Evolutionary conservation across 2,888 invertebrate species (phyloP).

Genomic region (Didymodactylos carnosus): DNA sequence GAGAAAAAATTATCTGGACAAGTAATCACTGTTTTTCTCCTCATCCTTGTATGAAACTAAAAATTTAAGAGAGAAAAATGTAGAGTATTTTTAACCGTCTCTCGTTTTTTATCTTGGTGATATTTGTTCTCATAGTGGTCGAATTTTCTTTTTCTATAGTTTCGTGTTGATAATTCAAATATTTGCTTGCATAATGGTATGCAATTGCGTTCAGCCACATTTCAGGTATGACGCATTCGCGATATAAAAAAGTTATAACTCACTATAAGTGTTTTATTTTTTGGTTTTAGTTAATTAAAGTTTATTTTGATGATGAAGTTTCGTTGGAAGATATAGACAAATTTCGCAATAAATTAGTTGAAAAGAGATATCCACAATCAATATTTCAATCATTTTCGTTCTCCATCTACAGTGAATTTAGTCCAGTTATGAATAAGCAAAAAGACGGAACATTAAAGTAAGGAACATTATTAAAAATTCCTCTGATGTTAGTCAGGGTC

Average conservation of each 20-base stretch:
- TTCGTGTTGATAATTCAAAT: conserved; percentile 30
- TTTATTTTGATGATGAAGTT: conserved; percentile 86
- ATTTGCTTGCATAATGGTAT: conserved; percentile 76
- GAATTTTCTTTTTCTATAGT: too few relatives aligned
- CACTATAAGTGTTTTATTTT: too few relatives aligned
- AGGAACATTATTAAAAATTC: too few relatives aligned
- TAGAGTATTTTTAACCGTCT: too few relatives aligned
- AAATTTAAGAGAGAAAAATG: too few relatives aligned
- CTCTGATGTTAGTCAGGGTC: too few relatives aligned
- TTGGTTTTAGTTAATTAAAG: conserved; percentile 39
- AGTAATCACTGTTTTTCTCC: too few relatives aligned
- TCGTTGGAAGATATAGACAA: conserved; percentile 66
- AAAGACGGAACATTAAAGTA: conserved; percentile 74
- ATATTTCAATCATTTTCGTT: conserved; percentile 57
- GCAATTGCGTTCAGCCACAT: conserved; percentile 74
- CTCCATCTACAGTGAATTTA: background rate
- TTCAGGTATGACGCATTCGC: conserved; percentile 46
- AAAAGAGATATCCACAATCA: conserved; percentile 65
- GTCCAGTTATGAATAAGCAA: conserved; percentile 49
- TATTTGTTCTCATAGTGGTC: too few relatives aligned
- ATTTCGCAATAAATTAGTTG: conserved; percentile 60
- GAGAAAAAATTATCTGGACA: conserved; percentile 55
- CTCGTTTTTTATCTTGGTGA: too few relatives aligned
- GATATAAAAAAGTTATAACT: background rate
- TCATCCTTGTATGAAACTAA: too few relatives aligned